Conservation (phyloP, 2,888 invertebrate species). For the Adelognathus sp. region DNA sequence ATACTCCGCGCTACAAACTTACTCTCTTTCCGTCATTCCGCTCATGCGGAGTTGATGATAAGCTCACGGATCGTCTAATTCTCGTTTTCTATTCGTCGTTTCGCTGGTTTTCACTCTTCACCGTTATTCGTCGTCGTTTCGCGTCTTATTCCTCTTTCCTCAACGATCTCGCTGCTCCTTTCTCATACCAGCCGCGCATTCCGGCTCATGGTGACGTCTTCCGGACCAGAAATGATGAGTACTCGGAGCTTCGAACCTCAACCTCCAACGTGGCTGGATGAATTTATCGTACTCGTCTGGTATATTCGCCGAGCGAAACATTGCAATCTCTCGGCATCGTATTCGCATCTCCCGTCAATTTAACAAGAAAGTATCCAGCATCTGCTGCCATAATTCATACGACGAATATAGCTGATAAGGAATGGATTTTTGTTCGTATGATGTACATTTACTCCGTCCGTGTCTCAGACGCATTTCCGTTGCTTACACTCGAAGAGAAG, state of each 20-base stretch:
- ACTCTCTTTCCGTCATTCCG: not conserved
- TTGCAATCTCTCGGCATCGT: not conserved
- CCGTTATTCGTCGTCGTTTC: not conserved
- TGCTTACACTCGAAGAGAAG: no score
- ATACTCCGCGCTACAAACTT: not conserved
- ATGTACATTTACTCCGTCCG: not conserved
- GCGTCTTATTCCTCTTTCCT: not conserved
- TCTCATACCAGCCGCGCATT: constrained; percentile 16
- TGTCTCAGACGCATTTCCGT: not conserved
- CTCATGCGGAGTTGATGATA: not conserved
- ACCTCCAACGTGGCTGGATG: constrained; percentile 37
- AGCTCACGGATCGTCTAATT: not conserved
- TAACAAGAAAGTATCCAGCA: constrained; percentile 3
- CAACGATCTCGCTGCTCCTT: not conserved
- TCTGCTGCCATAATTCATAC: no score
- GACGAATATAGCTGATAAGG: not conserved
- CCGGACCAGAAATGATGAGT: constrained; percentile 63
- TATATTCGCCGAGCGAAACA: constrained; percentile 18
- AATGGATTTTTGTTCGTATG: not conserved
- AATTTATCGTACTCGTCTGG: constrained; percentile 60
- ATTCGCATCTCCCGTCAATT: not conserved
- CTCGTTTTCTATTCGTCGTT: not conserved
- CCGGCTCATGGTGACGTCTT: constrained; percentile 35
- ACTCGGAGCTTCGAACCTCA: constrained; percentile 51
- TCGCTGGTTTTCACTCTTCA: not conserved